These are phyloP conservation scores for Dromius quadrimaculatus DNA, from an alignment of 2,888 invertebrate genomes.

Conservation along the genomic window DNA sequence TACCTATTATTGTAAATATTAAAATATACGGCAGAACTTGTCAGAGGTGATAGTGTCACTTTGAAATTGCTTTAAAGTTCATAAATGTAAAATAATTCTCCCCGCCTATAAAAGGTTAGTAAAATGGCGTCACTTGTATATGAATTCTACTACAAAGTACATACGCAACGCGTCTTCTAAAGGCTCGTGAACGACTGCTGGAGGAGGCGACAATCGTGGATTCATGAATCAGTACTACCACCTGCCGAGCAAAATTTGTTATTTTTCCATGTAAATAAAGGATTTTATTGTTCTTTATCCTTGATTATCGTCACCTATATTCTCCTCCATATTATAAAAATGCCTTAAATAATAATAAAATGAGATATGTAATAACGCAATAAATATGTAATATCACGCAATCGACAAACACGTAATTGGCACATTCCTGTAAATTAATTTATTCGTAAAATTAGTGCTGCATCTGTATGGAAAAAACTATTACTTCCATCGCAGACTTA, in stretches of 20 bases:
- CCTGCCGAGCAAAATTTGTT: conserved; percentile 31
- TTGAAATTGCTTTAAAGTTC: conserved; percentile 21
- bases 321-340: background rate
- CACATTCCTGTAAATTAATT: conserved; percentile 5
- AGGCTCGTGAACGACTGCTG: conserved; percentile 45
- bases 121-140: conserved; percentile 64
- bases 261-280: conserved; percentile 19
- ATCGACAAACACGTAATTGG: conserved; percentile 5
- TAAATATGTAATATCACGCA: conserved; percentile 19
- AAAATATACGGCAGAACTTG: conserved; percentile 11
- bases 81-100: conserved; percentile 56
- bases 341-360: background rate
- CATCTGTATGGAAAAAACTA: background rate
- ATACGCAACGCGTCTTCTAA: conserved; percentile 43
- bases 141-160: conserved; percentile 38
- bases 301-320: conserved; percentile 4
- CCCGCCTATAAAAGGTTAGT: conserved; percentile 65
- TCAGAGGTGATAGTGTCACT: conserved; percentile 36
- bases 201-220: conserved; percentile 46
- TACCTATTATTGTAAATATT: conserved; percentile 44
- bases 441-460: background rate
- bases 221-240: conserved; percentile 46
- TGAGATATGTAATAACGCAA: conserved; percentile 5
- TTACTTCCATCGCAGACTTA: background rate
- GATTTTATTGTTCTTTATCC: conserved; percentile 18